Evolutionary conservation across 35 echinoderm and acorn worm species (phyloP).

Genomic region (Amphiura filiformis): DNA sequence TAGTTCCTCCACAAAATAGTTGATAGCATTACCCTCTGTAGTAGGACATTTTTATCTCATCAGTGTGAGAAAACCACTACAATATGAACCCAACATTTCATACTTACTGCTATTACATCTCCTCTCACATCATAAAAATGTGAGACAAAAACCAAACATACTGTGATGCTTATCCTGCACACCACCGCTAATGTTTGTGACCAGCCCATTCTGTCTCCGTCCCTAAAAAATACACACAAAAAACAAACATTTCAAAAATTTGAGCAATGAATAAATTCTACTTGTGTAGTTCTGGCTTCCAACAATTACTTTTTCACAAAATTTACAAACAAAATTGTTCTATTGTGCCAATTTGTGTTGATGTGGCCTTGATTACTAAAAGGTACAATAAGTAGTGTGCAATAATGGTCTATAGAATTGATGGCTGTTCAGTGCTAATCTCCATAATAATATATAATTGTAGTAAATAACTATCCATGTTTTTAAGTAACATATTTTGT

Average conservation of each 20-base stretch:
- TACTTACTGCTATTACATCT: background rate
- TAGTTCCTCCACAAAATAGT: too few species aligned
- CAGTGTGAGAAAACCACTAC: too few species aligned
- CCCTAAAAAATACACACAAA: background rate
- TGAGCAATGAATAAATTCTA: background rate
- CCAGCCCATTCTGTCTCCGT: background rate
- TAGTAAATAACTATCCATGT: too few species aligned
- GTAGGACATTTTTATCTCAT: too few species aligned
- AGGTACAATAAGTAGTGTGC: background rate
- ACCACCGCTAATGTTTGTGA: background rate
- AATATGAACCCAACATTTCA: too few species aligned
- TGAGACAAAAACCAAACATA: background rate
- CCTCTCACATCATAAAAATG: background rate
- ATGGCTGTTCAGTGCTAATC: too few species aligned
- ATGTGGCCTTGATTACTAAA: background rate
- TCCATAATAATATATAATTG: too few species aligned
- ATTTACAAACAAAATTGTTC: too few species aligned
- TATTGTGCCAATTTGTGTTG: background rate
- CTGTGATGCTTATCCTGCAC: background rate
- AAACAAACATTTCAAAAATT: background rate
- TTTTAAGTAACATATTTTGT: too few species aligned
- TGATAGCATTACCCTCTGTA: too few species aligned
- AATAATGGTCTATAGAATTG: too few species aligned
- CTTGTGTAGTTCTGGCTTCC: background rate
- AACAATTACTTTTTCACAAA: background rate